Base-by-base conservation (phyloP, 2,888 invertebrate genomes). In the Trichopria drosophilae region DNA sequence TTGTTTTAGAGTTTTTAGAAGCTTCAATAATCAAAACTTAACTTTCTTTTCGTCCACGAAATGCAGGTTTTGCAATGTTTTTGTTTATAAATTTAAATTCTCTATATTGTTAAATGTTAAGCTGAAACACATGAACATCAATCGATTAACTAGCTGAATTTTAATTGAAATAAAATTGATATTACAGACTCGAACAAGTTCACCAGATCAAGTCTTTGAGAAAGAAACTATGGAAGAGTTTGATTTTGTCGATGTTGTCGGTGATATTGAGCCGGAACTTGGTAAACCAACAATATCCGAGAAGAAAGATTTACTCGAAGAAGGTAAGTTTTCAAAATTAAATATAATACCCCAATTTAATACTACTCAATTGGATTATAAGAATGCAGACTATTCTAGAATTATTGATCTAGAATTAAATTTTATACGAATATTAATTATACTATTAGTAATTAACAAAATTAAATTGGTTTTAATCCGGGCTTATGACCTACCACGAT, bases 221-320 rank as follows among this genome's bases (percentile, higher is more conserved):
- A 78, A 77, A 57, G 67, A 72, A 2, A 66, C 74, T 13, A 62
- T 77, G 51, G 80, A 81, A 46, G 80, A 80, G 42, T 80, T 81
- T 60, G 85, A 85, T 67, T 84, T 82, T 56, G 82, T 85, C 10
- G 85, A 85, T 63, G 84, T 85, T 0, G 86, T 85, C 68, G 82
- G 82, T 10, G 81, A 80, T 43, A 75, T 65, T 31, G 70, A 66
- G 5, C 55, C 60, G 19, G 62, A 61, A 4, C 77, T 81, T 6
- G 79, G 76, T 26, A 75, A 71, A 46, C 78, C 78, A 62, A 72
- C 72, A 32, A 79, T 78, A 59, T 76, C 76, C 51, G 78, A 76
- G 66, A 85, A 85, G 67, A 84, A 85, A 69, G 84, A 87, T 72
- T 84, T 86, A 61, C 78, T 87, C 62, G 87, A 85, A 76, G 87